phyloP scores from a whole-genome alignment of 2,888 invertebrate genomes.

The Heliconius sara region DNA sequence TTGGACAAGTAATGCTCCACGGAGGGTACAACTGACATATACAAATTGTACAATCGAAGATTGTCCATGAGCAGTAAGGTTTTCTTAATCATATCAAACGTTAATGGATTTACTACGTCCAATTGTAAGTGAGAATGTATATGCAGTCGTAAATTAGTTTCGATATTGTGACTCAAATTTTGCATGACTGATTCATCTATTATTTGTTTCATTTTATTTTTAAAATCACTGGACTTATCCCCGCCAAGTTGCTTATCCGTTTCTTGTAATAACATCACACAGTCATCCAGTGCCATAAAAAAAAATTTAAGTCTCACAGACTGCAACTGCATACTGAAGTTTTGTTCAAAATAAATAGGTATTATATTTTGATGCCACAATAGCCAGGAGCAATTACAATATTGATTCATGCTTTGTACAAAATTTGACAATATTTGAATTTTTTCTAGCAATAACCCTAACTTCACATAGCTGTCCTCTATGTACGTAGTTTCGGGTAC shows the following conservation, averaged over 20 bases:
- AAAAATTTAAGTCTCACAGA: conserved; percentile 84
- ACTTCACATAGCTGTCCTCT: conserved; percentile 85
- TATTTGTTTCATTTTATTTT: conserved; percentile 66
- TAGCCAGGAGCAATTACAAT: conserved; percentile 90
- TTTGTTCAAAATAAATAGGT: conserved; percentile 89
- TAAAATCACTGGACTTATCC: conserved; percentile 66
- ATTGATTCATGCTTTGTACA: conserved; percentile 81
- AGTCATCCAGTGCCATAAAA: conserved; percentile 77
- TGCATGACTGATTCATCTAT: conserved; percentile 85
- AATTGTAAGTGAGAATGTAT: conserved; percentile 95
- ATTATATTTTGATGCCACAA: conserved; percentile 92
- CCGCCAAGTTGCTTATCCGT: conserved; percentile 65
- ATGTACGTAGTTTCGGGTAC: conserved; percentile 85
- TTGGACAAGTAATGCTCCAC: conserved; percentile 96
- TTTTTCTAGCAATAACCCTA: conserved; percentile 86
- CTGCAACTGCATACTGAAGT: conserved; percentile 87
- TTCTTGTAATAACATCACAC: conserved; percentile 65
- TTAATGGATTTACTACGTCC: conserved; percentile 89
- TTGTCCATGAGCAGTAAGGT: conserved; percentile 84
- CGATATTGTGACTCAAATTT: conserved; percentile 93
- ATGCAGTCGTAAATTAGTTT: conserved; percentile 95
- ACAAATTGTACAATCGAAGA: conserved; percentile 81
- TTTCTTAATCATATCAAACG: conserved; percentile 86
- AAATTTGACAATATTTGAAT: conserved; percentile 86
- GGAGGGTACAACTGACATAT: conserved; percentile 86